A percentile compares a stretch with the other conserved stretches of the same genome.
Conservation (phyloP, 2,888 invertebrate genomes). For the Agrilus biguttatus region DNA sequence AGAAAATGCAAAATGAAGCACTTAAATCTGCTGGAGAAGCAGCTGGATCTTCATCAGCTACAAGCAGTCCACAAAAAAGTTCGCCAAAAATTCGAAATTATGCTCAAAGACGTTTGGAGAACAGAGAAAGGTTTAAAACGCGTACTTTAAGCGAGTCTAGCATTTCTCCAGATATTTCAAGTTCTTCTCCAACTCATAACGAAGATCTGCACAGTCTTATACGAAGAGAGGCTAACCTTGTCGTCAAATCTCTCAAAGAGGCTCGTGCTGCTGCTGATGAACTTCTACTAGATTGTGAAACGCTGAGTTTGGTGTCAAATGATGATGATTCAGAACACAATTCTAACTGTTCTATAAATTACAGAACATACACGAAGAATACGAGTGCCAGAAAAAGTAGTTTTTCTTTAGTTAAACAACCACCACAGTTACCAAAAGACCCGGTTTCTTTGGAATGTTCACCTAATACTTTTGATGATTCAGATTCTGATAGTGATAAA, state of each 20-base stretch:
- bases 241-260: conserved; percentile 38
- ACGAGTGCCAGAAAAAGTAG: conserved; percentile 23
- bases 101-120: conserved; percentile 44
- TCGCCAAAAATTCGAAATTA: conserved; percentile 24
- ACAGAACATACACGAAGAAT: conserved; percentile 43
- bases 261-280: conserved; percentile 34
- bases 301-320: conserved; percentile 54
- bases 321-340: conserved; percentile 56
- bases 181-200: conserved; percentile 12
- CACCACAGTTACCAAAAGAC: conserved; percentile 16
- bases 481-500: conserved; percentile 28
- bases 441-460: not conserved
- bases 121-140: conserved; percentile 61
- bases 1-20: conserved; percentile 12
- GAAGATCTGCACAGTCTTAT: conserved; percentile 24
- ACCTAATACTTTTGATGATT: not conserved
- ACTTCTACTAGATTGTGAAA: conserved; percentile 40
- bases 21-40: conserved; percentile 5
- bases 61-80: conserved; percentile 10
- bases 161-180: conserved; percentile 37
- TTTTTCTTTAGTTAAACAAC: conserved; percentile 13
- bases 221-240: conserved; percentile 41
- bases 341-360: conserved; percentile 40
- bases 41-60: conserved; percentile 1
- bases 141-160: conserved; percentile 44